Percentiles rank a stretch among this genome's conserved stretches.
phyloP scores from a whole-genome alignment of 1,140 invertebrate genomes.

The Nebria ingens region DNA sequence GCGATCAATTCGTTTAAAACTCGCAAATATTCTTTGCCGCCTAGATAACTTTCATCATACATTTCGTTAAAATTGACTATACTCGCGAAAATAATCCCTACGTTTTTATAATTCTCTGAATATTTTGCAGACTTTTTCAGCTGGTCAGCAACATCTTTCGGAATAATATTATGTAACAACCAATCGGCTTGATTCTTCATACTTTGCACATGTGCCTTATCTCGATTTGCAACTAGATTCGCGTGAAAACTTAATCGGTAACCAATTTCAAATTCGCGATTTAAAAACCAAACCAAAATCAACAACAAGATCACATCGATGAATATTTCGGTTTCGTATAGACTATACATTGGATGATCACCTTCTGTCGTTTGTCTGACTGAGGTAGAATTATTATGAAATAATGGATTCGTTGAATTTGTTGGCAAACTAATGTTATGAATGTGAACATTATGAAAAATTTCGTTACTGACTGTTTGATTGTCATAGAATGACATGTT shows the following conservation, averaged over 20 bases:
- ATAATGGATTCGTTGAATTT: slow-evolving; percentile 16
- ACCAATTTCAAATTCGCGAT: slow-evolving; percentile 90
- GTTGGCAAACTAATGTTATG: not conserved
- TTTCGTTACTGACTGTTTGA: not conserved
- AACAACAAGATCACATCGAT: slow-evolving; percentile 69
- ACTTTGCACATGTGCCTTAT: slow-evolving; percentile 71
- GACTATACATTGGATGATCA: slow-evolving; percentile 28
- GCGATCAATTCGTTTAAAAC: slow-evolving; percentile 91
- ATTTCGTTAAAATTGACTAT: slow-evolving; percentile 94
- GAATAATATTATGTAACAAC: slow-evolving; percentile 93
- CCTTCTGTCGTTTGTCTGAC: slow-evolving; percentile 9
- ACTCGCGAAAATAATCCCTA: slow-evolving; percentile 89
- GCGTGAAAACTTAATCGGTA: slow-evolving; percentile 89
- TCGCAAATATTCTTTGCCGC: slow-evolving; percentile 83
- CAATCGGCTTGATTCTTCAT: slow-evolving; percentile 94
- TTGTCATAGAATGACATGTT: not conserved
- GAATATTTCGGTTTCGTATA: slow-evolving; percentile 65
- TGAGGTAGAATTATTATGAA: slow-evolving; percentile 18
- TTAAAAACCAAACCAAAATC: slow-evolving; percentile 81
- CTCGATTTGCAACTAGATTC: slow-evolving; percentile 76
- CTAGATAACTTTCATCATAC: slow-evolving; percentile 90
- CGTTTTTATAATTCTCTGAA: slow-evolving; percentile 88
- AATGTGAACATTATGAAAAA: not conserved
- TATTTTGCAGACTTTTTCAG: slow-evolving; percentile 89
- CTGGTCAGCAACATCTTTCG: slow-evolving; percentile 85